phyloP scores from a whole-genome alignment of 2,113 vertebrate species.

The Actenoides lindsayi region DNA sequence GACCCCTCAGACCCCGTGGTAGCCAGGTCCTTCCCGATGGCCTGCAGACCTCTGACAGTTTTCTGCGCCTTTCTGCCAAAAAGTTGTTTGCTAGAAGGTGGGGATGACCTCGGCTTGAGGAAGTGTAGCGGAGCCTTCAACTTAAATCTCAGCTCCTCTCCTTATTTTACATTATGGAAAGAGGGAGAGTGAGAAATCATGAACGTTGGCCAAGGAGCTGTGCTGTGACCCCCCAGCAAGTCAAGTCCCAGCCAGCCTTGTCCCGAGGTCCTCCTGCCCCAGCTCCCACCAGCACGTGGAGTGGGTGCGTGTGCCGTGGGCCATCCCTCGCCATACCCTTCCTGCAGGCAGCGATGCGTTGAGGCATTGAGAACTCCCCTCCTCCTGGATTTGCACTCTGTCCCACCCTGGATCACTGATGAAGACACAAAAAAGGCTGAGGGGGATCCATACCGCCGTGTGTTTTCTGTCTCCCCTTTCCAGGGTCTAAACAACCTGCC shows the following conservation, averaged over 20 bases:
- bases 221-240: background rate
- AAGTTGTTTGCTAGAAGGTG: background rate
- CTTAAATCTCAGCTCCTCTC: background rate
- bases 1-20: background rate
- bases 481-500: background rate
- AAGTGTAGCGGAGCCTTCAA: background rate
- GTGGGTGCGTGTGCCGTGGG: rapidly evolving
- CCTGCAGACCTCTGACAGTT: background rate
- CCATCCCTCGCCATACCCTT: background rate
- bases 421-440: background rate
- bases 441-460: background rate
- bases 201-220: background rate
- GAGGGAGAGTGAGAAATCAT: background rate
- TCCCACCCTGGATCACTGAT: background rate
- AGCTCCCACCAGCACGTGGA: background rate
- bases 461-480: background rate
- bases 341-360: background rate
- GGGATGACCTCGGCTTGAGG: background rate
- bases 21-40: background rate
- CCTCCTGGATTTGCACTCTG: background rate
- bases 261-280: background rate
- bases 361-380: background rate
- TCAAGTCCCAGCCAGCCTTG: background rate
- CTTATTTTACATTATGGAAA: background rate
- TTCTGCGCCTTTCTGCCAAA: background rate